phyloP scores from a whole-genome alignment of 30 jellyfish, hydroid and myxozoan species.

The Aurelia aurita complex sp. Pacific region DNA sequence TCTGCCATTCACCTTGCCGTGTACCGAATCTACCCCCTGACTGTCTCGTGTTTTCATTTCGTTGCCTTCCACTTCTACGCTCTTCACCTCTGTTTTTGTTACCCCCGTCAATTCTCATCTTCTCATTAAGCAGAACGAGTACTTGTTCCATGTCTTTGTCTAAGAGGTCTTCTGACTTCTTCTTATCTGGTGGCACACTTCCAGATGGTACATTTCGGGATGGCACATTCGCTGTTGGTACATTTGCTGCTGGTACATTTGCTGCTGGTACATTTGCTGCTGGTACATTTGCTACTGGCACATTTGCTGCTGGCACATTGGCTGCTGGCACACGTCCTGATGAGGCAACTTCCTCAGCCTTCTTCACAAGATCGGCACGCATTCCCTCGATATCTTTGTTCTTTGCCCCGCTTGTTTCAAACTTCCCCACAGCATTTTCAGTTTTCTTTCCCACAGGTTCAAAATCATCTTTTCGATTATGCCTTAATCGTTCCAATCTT shows the following conservation, averaged over 20 bases:
- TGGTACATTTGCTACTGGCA: no score
- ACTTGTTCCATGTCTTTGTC: conserved; percentile 55
- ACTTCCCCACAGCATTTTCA: background rate
- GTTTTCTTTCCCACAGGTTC: background rate
- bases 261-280: no score
- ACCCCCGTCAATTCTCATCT: conserved; percentile 35
- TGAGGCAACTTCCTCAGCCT: no score
- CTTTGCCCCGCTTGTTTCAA: background rate
- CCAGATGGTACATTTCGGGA: no score
- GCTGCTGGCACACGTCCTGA: no score
- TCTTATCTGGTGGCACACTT: background rate
- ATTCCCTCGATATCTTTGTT: conserved; percentile 1
- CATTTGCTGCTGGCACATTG: no score
- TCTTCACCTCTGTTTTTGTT: background rate
- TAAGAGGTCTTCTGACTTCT: background rate
- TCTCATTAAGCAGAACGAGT: background rate
- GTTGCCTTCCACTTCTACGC: background rate
- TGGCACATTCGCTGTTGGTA: no score
- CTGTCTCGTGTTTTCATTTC: background rate
- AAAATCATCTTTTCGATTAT: background rate
- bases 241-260: no score
- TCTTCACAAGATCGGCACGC: no score
- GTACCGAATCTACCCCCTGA: background rate
- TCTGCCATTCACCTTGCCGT: background rate
- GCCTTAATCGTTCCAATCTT: conserved; percentile 9